These are phyloP conservation scores for Pocillopora grandis DNA, from an alignment of 92 coral and sea anemone species.

Conservation along the genomic window DNA sequence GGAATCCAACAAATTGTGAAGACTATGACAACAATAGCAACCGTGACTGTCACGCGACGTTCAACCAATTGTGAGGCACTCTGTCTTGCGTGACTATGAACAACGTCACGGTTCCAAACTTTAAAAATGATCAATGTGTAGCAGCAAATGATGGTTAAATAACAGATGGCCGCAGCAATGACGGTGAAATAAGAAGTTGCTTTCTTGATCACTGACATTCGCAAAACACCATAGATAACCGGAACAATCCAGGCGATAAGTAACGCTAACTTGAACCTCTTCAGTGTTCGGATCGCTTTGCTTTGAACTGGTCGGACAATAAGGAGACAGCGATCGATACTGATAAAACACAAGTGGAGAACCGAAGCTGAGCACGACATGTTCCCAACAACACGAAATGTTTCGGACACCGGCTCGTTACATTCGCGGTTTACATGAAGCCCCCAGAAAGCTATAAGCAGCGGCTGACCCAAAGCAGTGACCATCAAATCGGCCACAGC, in stretches of 20 bases:
- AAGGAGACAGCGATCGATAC: conserved; percentile 72
- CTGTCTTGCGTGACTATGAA: conserved; percentile 20
- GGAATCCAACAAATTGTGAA: conserved; percentile 78
- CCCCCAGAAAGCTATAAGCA: conserved; percentile 72
- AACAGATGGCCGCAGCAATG: conserved; percentile 63
- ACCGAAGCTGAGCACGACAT: conserved; percentile 80
- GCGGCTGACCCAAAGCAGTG: conserved; percentile 74
- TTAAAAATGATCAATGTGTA: conserved; percentile 69
- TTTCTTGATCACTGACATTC: conserved; percentile 59
- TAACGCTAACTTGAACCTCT: conserved; percentile 52
- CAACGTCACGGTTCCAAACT: conserved; percentile 62
- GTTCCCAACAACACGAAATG: conserved; percentile 69
- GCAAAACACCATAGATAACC: conserved; percentile 52
- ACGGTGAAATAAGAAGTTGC: conserved; percentile 72
- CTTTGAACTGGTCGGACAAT: conserved; percentile 63
- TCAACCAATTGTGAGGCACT: conserved; percentile 51
- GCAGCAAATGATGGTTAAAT: conserved; percentile 54
- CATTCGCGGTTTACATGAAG: conserved; percentile 56
- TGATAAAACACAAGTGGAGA: conserved; percentile 70
- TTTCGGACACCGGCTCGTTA: conserved; percentile 48
- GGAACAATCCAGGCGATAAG: conserved; percentile 62
- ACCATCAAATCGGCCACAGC: conserved; percentile 75
- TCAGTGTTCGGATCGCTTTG: conserved; percentile 49
- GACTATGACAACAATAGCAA: conserved; percentile 71
- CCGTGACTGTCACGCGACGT: conserved; percentile 84